Base-by-base conservation (phyloP, 2,113 vertebrate species). In the Corvus moneduloides region DNA sequence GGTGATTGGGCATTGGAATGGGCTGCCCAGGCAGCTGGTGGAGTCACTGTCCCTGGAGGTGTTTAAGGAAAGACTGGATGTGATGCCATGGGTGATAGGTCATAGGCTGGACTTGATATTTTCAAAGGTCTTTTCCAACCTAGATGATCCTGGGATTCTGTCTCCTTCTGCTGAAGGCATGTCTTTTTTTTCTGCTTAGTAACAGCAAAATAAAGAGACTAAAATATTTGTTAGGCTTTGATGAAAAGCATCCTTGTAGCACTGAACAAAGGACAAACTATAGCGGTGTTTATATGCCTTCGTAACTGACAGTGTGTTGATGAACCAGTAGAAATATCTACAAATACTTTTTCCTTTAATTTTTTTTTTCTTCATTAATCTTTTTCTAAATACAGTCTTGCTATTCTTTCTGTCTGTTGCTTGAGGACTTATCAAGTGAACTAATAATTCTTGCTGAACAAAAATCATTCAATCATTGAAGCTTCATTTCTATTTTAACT, bases 191-290 rank as follows among this genome's bases (percentile, higher is more conserved):
- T 68, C 51, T 92, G 26, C 39, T 80, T 59, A 68, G 9, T 33
- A 84, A 44, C 19, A 68, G 12, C 7, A 84, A 24, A 74, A 77
- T 44, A 84, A 89, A 73, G 49, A 93, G 44, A 41, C 22, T 16
- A 89, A 84, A 90, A 73, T 84, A 75, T 68, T 93, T 79, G 21
- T 90, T 83, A 94, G 48, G 82, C 73, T 93, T 21, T 84, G 75
- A 84, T n/a, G 13, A 62, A 92, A 33, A 93, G 66, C 58, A 97
- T 96, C 55, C 28, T 92, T 49, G 56, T 94, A 97, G 82, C 61
- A 72, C 5, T 69, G 69, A 93, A 83, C 28, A 89, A 69, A 96
- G 39, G 35, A 77, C 13, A 28, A 68, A 11, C 35, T 46, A 39
- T 28, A 75, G 30, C 13, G 11, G 11, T 54, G 49, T 73, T 92